Base-by-base conservation (phyloP, 2,888 invertebrate species). In the Lottia scabra region DNA sequence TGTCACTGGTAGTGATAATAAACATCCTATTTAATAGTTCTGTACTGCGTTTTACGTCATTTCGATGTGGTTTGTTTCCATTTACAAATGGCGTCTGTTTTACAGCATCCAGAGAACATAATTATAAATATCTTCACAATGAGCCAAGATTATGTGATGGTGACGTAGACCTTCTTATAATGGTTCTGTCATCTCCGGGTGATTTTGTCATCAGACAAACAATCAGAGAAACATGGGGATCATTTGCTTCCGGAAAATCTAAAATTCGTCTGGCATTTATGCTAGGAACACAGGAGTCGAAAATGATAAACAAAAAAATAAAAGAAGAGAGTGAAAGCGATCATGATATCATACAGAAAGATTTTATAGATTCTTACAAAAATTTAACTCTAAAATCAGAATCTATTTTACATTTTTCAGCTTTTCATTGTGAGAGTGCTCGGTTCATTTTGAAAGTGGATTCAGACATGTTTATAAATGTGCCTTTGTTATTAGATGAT, bases 191-290 rank as follows among this genome's bases (percentile, higher is more conserved):
- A 2, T 63, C 73, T 8, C 70, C 76, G 15, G 44, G 38, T 19
- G 71, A 74, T 48, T 72, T 72, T 15, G 46, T 68, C 45, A 67
- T 70, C 16, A 62, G 76, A n/a, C 26, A 45, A 19, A 70, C 68
- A 16, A 74, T 76, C 10, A 62, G 76, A 38, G 67, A 74, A n/a
- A 76, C 76, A 0, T 76, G 76, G 76, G 72, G 71, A 44, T 72
- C 71, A 10, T 56, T 70, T 15, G 67, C 46, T 1, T 66, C 67
- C 13, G 62, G 26, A 12, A 63, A 76, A 15, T 69, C 19, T 13
- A 26, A 68, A 26, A 63, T 74, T 23, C 48, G 64, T 27, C 45
- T 76, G 3, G 46, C 74, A 27, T 76, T 76, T 63, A 19, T 76
- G 8, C 12, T 74, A 5, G 76, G 74, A 23, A 67, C 48, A 15